Evolutionary conservation across 2,797 vertebrate genomes (phyloP).

Genomic region (Zalophus californianus): DNA sequence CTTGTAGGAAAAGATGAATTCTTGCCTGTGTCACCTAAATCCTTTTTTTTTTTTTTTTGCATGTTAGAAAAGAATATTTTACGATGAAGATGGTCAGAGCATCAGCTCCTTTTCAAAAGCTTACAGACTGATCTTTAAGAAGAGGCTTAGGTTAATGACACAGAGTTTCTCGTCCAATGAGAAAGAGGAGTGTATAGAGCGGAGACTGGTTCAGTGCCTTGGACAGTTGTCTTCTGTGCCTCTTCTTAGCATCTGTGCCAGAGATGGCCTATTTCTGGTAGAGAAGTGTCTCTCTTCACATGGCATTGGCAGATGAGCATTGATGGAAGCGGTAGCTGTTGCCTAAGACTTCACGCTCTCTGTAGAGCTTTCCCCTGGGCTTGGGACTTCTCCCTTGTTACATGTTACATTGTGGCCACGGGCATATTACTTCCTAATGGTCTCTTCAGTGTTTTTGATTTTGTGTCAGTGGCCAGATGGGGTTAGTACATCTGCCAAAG

Average conservation of each 20-base stretch:
- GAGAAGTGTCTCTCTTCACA: background rate
- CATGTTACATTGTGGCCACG: background rate
- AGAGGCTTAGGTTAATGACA: background rate
- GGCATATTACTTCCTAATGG: background rate
- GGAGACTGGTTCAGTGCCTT: background rate
- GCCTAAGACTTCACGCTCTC: background rate
- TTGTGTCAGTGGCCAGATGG: background rate
- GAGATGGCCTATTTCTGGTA: background rate
- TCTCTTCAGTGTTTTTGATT: constrained; percentile 2
- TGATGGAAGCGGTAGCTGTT: background rate
- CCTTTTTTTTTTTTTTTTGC: background rate
- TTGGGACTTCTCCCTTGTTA: background rate
- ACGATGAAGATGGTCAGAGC: background rate
- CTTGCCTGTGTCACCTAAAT: background rate
- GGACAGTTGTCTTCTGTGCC: background rate
- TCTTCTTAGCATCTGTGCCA: background rate
- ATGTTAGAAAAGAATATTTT: background rate
- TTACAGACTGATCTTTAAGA: background rate
- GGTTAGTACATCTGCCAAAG: background rate
- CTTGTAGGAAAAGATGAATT: background rate
- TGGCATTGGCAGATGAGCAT: background rate
- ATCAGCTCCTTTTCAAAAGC: background rate
- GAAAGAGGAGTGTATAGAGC: background rate
- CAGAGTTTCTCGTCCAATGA: background rate
- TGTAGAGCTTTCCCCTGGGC: background rate